These are phyloP conservation scores for Auanema sp. DNA, from an alignment of 2,888 invertebrate species.

Conservation along the genomic window DNA sequence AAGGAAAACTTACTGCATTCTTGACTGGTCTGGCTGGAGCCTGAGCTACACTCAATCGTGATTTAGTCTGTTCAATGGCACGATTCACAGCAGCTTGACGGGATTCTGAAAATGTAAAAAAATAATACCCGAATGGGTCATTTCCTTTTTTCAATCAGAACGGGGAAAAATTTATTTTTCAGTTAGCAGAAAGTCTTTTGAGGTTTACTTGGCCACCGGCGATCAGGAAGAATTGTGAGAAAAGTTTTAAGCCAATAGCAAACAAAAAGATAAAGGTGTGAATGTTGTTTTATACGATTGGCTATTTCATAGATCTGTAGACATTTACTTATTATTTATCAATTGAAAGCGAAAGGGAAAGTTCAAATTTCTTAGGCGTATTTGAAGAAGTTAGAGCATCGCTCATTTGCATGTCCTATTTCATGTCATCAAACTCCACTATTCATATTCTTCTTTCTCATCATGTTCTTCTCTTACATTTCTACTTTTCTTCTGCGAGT, in stretches of 20 bases:
- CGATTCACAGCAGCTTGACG: slow-evolving; percentile 42
- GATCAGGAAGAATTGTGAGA: slow-evolving; percentile 1
- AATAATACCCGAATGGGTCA: background rate
- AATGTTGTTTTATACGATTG: too few relatives aligned
- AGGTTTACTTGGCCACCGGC: too few relatives aligned
- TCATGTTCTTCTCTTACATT: background rate
- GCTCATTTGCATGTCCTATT: background rate
- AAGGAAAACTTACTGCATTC: background rate
- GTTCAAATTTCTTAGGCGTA: too few relatives aligned
- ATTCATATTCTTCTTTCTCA: background rate
- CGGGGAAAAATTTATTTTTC: background rate
- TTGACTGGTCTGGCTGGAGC: slow-evolving; percentile 24
- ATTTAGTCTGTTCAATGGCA: slow-evolving; percentile 49
- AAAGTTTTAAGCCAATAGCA: background rate
- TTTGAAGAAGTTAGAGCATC: background rate
- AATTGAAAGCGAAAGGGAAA: too few relatives aligned
- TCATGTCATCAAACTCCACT: slow-evolving; percentile 3
- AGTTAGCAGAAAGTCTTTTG: too few relatives aligned
- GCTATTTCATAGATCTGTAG: too few relatives aligned
- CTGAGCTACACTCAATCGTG: slow-evolving; percentile 30
- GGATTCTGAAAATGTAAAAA: slow-evolving; percentile 27
- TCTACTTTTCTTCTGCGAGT: background rate
- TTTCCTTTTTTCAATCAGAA: too few relatives aligned
- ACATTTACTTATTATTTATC: too few relatives aligned
- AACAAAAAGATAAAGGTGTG: background rate